Conservation (phyloP, 2,797 vertebrate species). For the Pantherophis vulpinus region DNA sequence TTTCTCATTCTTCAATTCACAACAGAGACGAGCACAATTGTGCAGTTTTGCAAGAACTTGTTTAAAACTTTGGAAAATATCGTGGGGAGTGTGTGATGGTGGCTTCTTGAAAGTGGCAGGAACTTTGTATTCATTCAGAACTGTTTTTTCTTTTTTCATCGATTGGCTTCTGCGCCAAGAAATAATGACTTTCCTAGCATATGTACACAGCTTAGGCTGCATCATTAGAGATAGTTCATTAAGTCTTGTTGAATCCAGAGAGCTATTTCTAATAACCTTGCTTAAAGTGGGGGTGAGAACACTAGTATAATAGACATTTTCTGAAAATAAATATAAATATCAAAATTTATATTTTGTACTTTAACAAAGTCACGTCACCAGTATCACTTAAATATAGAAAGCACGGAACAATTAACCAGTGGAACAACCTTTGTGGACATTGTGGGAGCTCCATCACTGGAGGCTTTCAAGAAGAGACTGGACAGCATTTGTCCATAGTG, state of each 20-base stretch:
- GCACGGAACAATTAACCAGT: neutral
- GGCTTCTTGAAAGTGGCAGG: neutral
- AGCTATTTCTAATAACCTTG: neutral
- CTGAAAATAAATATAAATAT: neutral
- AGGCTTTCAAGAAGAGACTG: neutral
- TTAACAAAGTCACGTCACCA: neutral
- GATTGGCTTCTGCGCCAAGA: neutral
- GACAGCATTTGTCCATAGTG: neutral
- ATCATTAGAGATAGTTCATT: neutral
- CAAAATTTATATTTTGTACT: neutral
- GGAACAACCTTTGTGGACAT: neutral
- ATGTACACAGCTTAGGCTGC: neutral
- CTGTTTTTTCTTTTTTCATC: neutral
- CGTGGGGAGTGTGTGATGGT: neutral
- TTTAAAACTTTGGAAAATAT: neutral
- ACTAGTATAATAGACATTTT: neutral
- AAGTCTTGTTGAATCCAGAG: neutral
- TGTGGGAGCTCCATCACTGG: neutral
- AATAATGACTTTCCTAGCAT: neutral
- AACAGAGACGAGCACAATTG: neutral
- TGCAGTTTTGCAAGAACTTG: neutral
- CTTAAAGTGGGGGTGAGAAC: neutral
- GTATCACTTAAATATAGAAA: neutral
- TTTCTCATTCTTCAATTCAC: neutral
- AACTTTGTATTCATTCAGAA: neutral